Evolutionary conservation across 2,113 vertebrate species (phyloP).

Genomic region (Saccopteryx bilineata): DNA sequence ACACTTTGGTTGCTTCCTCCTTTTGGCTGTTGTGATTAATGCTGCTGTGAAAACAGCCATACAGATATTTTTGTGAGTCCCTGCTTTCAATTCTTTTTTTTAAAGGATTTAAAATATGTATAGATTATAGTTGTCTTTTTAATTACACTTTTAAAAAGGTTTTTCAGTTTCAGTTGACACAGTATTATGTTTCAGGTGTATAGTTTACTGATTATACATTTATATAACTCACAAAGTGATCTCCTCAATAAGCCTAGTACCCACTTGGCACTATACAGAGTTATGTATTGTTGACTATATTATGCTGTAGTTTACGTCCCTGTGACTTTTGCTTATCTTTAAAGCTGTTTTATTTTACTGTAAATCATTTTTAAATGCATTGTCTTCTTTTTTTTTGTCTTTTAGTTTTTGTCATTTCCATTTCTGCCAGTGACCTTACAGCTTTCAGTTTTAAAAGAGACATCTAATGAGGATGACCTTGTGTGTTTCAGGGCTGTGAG

Average conservation of each 20-base stretch:
- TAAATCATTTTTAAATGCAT: conserved; percentile 30
- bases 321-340: not conserved
- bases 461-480: not conserved
- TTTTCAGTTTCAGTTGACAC: not conserved
- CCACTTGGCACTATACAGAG: too few species aligned
- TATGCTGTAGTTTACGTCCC: not conserved
- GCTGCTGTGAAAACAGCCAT: not conserved
- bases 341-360: conserved; percentile 9
- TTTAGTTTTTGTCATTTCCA: not conserved
- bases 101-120: not conserved
- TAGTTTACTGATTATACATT: not conserved
- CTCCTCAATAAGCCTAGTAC: not conserved
- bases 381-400: not conserved
- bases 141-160: not conserved
- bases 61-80: not conserved
- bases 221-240: not conserved
- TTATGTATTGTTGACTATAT: not conserved
- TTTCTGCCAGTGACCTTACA: not conserved
- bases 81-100: not conserved
- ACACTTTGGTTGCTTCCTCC: not conserved
- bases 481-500: conserved; percentile 93
- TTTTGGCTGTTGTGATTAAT: not conserved
- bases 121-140: not conserved
- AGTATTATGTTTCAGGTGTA: not conserved
- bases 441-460: conserved; percentile 6